These are phyloP conservation scores for Drosophila demipolita DNA, from an alignment of 2,888 invertebrate species.

Conservation along the genomic window DNA sequence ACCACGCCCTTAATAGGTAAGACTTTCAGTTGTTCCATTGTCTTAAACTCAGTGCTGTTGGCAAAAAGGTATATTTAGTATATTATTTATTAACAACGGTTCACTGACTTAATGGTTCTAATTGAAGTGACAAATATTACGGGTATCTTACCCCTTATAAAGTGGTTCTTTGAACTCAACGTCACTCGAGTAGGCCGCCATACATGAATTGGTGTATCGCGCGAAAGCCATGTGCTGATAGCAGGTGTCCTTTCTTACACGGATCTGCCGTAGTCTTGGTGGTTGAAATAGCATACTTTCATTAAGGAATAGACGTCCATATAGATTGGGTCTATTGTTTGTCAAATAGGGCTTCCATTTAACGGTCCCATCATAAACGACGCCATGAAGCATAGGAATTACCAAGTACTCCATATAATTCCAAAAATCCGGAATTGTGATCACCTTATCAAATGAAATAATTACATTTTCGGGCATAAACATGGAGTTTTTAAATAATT, in stretches of 20 bases:
- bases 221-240: slow-evolving; percentile 87
- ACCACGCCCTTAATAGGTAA: slow-evolving; percentile 85
- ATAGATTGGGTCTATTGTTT: neutral
- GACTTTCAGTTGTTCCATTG: slow-evolving; percentile 83
- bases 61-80: neutral
- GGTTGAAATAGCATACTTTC: slow-evolving; percentile 87
- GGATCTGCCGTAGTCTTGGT: slow-evolving; percentile 87
- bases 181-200: slow-evolving; percentile 85
- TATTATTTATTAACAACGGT: too few relatives aligned
- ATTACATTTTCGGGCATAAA: neutral
- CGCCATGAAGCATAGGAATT: slow-evolving; percentile 30
- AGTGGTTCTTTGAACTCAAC: slow-evolving; percentile 81
- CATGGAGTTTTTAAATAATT: neutral
- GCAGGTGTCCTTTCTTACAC: slow-evolving; percentile 87
- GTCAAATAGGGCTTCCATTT: neutral
- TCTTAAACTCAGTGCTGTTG: slow-evolving; percentile 37
- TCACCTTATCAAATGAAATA: slow-evolving; percentile 21
- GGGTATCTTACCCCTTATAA: slow-evolving; percentile 33
- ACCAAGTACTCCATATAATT: slow-evolving; percentile 29
- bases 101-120: neutral
- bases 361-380: neutral
- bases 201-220: slow-evolving; percentile 87
- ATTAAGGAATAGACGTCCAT: slow-evolving; percentile 81
- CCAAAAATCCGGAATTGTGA: slow-evolving; percentile 50
- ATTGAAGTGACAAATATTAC: neutral